Evolutionary conservation across 2,797 vertebrate genomes (phyloP), one percentile per base, ranked within the genome.

Genomic region (Myiothlypis chrysogaster): DNA sequence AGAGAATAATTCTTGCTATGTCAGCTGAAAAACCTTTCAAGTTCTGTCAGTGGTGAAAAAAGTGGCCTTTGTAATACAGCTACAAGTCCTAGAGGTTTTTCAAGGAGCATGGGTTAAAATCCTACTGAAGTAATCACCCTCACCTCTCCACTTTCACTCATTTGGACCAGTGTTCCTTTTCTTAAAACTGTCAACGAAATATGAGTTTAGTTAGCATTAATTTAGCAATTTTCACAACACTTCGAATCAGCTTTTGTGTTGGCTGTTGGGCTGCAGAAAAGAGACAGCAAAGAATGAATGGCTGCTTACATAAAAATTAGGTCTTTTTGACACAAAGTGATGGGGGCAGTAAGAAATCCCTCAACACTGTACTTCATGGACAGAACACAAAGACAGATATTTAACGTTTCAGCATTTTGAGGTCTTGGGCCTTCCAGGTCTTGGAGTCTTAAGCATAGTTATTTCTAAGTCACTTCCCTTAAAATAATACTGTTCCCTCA

Each of bases 391-490:
- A 82, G 44, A 43, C 25, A 75, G 37, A 65, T 73, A 22, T 35
- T 90, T 72, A 35, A 87, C 24, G 19, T 90, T 83, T 44, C 49
- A 69, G 32, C 25, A 71, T 59, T 73, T 47, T 34, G 46, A 64
- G 57, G 28, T 43, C 81, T 68, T 69, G 8, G 41, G 84, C 53
- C 53, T 87, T 88, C 66, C 76, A 73, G 83, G 49, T 89, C 72
- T 49, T 65, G 23, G 61, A 91, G 37, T 81, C 49, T 76, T 77
- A 87, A 83, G 63, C n/a, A 71, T 23, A 81, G 60, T 71, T 87
- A 80, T 93, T 96, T 94, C 84, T 81, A 80, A 87, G 63, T 76
- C 60, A 28, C 59, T 97, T 64, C 70, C 68, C 72, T 97, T 94
- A 96, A 83, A 96, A 93, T 65, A 94, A 71, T 84, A 69, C 76